Evolutionary conservation across 2,888 invertebrate genomes (phyloP).

Genomic region (Galeruca laticollis): DNA sequence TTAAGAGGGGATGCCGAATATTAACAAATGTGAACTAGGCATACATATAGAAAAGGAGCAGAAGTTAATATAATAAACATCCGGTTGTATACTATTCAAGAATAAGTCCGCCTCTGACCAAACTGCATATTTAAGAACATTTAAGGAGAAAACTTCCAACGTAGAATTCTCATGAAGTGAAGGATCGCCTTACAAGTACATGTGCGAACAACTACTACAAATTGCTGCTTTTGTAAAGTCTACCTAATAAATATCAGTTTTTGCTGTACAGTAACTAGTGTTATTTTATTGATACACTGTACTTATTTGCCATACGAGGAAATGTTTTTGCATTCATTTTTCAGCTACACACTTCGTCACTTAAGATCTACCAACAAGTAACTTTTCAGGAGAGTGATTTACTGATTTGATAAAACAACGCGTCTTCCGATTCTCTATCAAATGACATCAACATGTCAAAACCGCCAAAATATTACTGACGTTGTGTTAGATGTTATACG

Average conservation of each 20-base stretch:
- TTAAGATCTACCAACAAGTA: too few species aligned
- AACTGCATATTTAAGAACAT: constrained; percentile 21
- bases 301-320: constrained; percentile 2
- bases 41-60: too few species aligned
- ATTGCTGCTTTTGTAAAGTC: constrained; percentile 45
- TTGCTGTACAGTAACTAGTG: constrained; percentile 29
- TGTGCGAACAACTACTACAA: constrained; percentile 47
- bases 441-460: too few species aligned
- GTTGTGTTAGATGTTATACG: too few species aligned
- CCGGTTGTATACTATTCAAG: background rate
- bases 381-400: too few species aligned
- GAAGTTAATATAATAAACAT: background rate
- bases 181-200: constrained; percentile 49
- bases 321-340: background rate
- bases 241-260: constrained; percentile 38
- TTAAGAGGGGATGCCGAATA: too few species aligned
- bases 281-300: constrained; percentile 19
- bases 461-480: too few species aligned
- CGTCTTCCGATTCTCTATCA: too few species aligned
- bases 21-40: too few species aligned
- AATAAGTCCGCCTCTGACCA: background rate
- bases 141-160: constrained; percentile 40
- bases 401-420: too few species aligned
- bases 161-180: constrained; percentile 41
- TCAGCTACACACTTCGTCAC: too few species aligned